A percentile compares a stretch with the other conserved stretches of the same genome.
phyloP scores from a whole-genome alignment of 2,888 invertebrate species.

The Melanchra persicariae region DNA sequence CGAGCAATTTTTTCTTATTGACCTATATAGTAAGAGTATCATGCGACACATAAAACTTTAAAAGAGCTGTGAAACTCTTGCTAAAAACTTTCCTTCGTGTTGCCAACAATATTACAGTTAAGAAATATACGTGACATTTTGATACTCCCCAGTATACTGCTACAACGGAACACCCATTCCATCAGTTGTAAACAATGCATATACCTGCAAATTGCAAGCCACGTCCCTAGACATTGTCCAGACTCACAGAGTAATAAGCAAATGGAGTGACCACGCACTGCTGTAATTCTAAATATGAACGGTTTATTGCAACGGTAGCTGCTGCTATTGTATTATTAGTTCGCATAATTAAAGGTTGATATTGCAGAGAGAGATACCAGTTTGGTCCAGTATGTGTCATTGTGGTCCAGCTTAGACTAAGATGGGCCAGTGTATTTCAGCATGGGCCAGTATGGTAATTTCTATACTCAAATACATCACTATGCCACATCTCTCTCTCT shows the following conservation, averaged over 20 bases:
- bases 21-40: not conserved
- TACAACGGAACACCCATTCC: constrained; percentile 27
- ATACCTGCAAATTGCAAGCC: constrained; percentile 52
- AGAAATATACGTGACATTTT: constrained; percentile 35
- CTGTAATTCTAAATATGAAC: too few relatives aligned
- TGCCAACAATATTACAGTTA: constrained; percentile 1
- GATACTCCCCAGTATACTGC: constrained; percentile 12
- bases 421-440: too few relatives aligned
- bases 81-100: too few relatives aligned
- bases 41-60: not conserved
- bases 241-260: constrained; percentile 17
- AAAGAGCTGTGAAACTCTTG: not conserved
- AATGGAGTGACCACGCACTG: constrained; percentile 19
- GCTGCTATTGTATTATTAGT: too few relatives aligned
- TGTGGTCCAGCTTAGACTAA: too few relatives aligned
- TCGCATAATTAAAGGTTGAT: too few relatives aligned
- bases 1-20: not conserved
- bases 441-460: not conserved
- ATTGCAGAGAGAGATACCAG: too few relatives aligned
- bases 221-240: constrained; percentile 47
- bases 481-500: not conserved
- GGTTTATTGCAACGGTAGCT: too few relatives aligned
- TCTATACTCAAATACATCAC: not conserved
- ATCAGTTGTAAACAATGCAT: constrained; percentile 60
- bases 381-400: too few relatives aligned